Evolutionary conservation across 2,797 vertebrate species (phyloP), one percentile per base, ranked within the genome.

Genomic region (Poecile montanus): DNA sequence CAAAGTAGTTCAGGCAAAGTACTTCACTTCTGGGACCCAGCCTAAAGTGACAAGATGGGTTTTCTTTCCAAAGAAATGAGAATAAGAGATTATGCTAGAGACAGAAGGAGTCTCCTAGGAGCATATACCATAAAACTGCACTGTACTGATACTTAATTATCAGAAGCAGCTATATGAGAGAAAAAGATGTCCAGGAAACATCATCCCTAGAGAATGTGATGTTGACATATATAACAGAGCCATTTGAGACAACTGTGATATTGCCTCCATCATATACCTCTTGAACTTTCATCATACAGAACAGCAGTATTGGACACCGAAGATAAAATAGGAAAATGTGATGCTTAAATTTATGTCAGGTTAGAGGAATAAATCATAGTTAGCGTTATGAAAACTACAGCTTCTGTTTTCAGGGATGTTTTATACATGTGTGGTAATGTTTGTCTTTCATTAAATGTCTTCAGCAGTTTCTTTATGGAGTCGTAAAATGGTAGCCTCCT

Each of bases 51-150:
- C 96, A 98, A 94, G 95, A 98, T 96, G 75, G 86, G 93, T 94
- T 97, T 98, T 97, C 93, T 97, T 97, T 96, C 94, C 94, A 97
- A 97, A 97, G 96, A 98, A 98, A 97, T 96, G 95, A 97, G 94
- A 96, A 73, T 89, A 97, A 96, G 97, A 98, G 96, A 97, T 97
- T 98, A 97, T 97, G 93, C 95, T 97, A 96, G 95, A 97, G 97
- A 97, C 95, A 97, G 91, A 96, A 94, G 82, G 88, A 96, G 88
- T 95, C 96, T 98, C 97, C 92, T 93, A 96, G 94, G 97, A 97
- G 95, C 81, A 91, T 72, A 90, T 79, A 93, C 95, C 89, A 97
- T 95, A 97, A 97, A 98, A 97, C 89, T 97, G 97, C 71, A 86
- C 68, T n/a, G 60, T 91, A 67, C 94, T 84, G 97, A 95, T 98